Conservation (phyloP, 2,113 vertebrate species). For the Oceanites oceanicus region DNA sequence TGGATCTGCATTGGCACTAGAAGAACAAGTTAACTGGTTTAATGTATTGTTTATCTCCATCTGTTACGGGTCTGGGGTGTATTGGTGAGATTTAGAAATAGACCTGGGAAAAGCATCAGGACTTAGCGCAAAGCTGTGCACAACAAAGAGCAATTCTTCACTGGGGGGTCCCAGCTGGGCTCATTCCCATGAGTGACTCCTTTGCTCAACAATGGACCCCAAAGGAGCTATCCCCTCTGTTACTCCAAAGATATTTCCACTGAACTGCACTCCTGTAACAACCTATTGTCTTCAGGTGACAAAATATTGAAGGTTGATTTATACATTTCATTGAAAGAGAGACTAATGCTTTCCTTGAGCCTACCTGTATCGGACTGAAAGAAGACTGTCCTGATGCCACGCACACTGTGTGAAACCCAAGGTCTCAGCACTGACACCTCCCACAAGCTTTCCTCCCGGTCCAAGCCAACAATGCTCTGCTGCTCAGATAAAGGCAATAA, state of each 20-base stretch:
- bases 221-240: not conserved
- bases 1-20: not conserved
- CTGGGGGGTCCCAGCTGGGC: not conserved
- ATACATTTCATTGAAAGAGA: not conserved
- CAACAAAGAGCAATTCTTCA: not conserved
- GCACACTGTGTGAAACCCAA: not conserved
- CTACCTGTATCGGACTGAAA: not conserved
- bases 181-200: not conserved
- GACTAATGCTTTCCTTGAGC: not conserved
- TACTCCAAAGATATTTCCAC: not conserved
- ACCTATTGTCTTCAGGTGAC: not conserved
- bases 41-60: not conserved
- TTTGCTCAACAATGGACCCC: not conserved
- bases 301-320: not conserved
- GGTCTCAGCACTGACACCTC: not conserved
- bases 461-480: not conserved
- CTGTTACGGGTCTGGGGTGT: not conserved
- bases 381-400: not conserved
- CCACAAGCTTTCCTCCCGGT: not conserved
- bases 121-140: not conserved
- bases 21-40: not conserved
- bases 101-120: not conserved
- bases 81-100: not conserved
- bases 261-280: not conserved
- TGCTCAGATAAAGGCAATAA: not conserved